Percentiles rank a stretch among this genome's conserved stretches.
These are phyloP conservation scores for Melanargia galathea DNA, from an alignment of 2,888 invertebrate species.

Conservation along the genomic window DNA sequence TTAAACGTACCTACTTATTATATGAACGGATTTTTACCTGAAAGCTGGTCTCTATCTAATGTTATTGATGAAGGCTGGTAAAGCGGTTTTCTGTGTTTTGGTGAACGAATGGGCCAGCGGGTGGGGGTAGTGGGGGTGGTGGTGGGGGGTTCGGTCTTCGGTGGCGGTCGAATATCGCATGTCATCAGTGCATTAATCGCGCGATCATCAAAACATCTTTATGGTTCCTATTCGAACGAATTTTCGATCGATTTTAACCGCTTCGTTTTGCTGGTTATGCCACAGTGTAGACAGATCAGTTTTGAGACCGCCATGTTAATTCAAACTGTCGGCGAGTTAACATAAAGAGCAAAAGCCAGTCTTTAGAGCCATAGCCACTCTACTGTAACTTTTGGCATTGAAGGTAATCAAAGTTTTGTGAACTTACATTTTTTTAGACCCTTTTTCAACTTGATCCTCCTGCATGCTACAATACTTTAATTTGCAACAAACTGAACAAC, in stretches of 20 bases:
- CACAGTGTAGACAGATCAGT: not conserved
- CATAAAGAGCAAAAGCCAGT: too few relatives aligned
- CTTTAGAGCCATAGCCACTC: too few relatives aligned
- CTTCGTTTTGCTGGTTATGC: constrained; percentile 24
- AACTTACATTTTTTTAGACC: too few relatives aligned
- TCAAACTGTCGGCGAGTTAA: too few relatives aligned
- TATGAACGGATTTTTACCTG: not conserved
- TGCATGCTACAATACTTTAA: too few relatives aligned
- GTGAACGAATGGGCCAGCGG: not conserved
- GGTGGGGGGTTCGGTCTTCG: not conserved
- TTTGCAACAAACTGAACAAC: too few relatives aligned
- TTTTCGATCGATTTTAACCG: constrained; percentile 26
- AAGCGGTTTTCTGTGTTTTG: not conserved
- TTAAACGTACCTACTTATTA: not conserved
- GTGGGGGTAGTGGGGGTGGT: not conserved
- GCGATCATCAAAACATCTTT: constrained; percentile 31
- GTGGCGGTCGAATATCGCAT: not conserved
- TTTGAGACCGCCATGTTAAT: too few relatives aligned
- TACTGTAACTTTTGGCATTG: too few relatives aligned
- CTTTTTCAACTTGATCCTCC: too few relatives aligned
- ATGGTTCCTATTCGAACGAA: constrained; percentile 16
- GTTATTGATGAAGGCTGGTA: constrained; percentile 6
- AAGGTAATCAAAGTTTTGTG: not conserved
- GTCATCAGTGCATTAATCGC: constrained; percentile 19
- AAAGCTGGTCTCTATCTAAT: not conserved